A percentile compares a stretch with the other conserved stretches of the same genome.
Conservation (phyloP, 92 coral and sea anemone genomes). For the Palythoa grandiflora region DNA sequence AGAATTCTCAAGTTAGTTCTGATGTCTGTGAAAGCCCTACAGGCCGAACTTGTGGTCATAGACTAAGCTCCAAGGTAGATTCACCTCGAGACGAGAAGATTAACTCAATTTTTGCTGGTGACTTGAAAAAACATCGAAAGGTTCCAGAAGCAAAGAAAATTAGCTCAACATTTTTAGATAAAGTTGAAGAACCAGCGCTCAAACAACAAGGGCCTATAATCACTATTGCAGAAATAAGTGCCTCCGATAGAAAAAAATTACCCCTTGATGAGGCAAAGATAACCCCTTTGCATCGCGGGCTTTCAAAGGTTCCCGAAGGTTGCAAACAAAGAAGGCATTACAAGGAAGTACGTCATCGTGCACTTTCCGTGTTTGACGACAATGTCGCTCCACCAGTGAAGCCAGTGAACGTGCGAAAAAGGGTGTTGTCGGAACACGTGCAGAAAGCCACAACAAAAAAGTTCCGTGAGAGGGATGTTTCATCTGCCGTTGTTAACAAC, state of each 20-base stretch:
- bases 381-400: conserved; percentile 1
- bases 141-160: not conserved
- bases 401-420: conserved; percentile 9
- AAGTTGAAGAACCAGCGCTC: not conserved
- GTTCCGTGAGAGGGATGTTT: not conserved
- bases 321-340: not conserved
- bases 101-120: not conserved
- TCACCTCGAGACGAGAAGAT: not conserved
- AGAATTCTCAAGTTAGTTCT: not conserved
- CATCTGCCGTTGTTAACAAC: not conserved
- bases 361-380: conserved; percentile 40
- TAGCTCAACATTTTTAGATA: not conserved
- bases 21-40: not conserved
- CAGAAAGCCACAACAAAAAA: conserved; percentile 6
- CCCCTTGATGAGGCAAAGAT: not conserved
- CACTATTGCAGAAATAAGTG: not conserved
- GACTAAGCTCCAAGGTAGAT: not conserved
- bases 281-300: not conserved
- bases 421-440: conserved; percentile 36
- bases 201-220: not conserved
- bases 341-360: conserved; percentile 6
- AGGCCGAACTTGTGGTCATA: not conserved
- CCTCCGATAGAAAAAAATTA: not conserved
- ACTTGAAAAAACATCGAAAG: not conserved
- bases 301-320: conserved; percentile 3